A percentile compares a stretch with the other conserved stretches of the same genome.
phyloP scores from a whole-genome alignment of 2,797 vertebrate genomes.

The Sebastes matsubarae region DNA sequence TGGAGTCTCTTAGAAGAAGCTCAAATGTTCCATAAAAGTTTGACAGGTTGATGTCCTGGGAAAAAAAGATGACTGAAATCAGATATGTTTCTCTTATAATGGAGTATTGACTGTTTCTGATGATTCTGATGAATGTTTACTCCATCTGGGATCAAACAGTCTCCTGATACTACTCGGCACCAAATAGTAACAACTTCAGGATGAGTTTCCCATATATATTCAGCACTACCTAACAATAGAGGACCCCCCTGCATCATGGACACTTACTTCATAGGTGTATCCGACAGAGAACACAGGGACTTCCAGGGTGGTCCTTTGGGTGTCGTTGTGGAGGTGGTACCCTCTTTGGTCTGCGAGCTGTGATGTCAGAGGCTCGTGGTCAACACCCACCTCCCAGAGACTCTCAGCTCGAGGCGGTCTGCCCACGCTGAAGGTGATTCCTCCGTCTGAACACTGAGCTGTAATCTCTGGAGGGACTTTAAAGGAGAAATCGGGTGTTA shows the following conservation, averaged over 20 bases:
- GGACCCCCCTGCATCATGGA: neutral
- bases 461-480: slow-evolving; percentile 63
- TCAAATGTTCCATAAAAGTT: slow-evolving; percentile 74
- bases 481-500: neutral
- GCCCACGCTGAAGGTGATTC: slow-evolving; percentile 60
- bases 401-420: slow-evolving; percentile 15
- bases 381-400: slow-evolving; percentile 79
- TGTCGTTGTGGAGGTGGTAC: slow-evolving; percentile 69
- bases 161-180: neutral
- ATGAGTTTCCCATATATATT: neutral
- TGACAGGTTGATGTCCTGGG: slow-evolving; percentile 69
- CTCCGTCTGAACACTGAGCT: slow-evolving; percentile 58
- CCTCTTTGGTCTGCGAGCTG: slow-evolving; percentile 61
- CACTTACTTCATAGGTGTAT: slow-evolving; percentile 76
- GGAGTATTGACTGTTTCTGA: too few species aligned
- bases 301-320: slow-evolving; percentile 66
- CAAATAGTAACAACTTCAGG: neutral
- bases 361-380: slow-evolving; percentile 67
- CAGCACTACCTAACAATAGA: neutral
- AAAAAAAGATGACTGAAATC: neutral
- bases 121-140: neutral
- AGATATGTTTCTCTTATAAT: neutral
- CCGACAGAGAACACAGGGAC: slow-evolving; percentile 80
- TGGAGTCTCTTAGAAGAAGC: slow-evolving; percentile 75
- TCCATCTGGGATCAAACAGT: neutral